Evolutionary conservation across 2,797 vertebrate genomes (phyloP), one percentile per base, ranked within the genome.

Genomic region (Naso thynnoides): DNA sequence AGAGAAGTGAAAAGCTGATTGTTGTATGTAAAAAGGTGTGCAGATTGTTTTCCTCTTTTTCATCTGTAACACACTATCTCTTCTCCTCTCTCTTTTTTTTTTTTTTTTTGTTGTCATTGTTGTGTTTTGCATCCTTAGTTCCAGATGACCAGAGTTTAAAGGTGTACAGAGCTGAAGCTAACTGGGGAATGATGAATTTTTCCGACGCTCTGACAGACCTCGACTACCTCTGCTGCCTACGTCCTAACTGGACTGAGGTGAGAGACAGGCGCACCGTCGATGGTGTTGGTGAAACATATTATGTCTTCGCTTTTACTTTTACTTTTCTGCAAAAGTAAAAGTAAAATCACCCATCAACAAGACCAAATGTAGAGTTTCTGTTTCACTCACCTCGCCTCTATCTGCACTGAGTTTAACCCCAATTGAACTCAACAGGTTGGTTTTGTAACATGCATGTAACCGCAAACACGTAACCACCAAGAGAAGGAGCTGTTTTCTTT

Each of bases 211-310:
- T 97, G 84, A 84, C 81, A 21, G 96, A 97, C 89, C 88, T 97
- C 68, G 94, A 96, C 2, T 86, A 93, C 18, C 90, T 96, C 76
- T 96, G 96, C 87, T 88, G 63, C 84, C 90, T 93, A 86, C 93
- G 95, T 62, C 96, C 96, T 27, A 92, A 79, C 63, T 92, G 95
- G 84, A 90, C 87, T 0, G 91, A 96, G 95, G 96, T 97, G 57
- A 87, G 84, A 54, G 24, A 56, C 2, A 1, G 5, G 18, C 11
- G 5, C 2, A 23, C 11, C 0, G 15, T 18, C 29, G 24, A 18
- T 4, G 4, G 36, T 11, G 41, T 36, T n/a, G 31, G 26, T n/a
- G 3, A 39, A 18, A 55, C n/a, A 23, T 7, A 26, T 62, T 10
- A 19, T 2, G 9, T 52, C 36, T 2, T 0, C n/a, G 2, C 33